These are phyloP conservation scores for Rafetus swinhoei DNA, from an alignment of 2,113 vertebrate species.

Conservation along the genomic window DNA sequence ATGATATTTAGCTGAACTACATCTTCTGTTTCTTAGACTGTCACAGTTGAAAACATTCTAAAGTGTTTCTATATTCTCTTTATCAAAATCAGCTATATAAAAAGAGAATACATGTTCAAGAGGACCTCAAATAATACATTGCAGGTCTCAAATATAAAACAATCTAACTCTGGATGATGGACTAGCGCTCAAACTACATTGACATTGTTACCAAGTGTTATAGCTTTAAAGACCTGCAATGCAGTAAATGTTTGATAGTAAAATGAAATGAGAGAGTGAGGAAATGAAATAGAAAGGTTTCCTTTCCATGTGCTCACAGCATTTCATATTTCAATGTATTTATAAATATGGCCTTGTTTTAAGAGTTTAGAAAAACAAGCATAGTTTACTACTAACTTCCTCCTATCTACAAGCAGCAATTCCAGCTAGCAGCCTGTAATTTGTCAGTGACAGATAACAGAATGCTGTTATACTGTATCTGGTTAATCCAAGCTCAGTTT, in stretches of 20 bases:
- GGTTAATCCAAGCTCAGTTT: slow-evolving; percentile 65
- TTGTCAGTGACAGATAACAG: slow-evolving; percentile 61
- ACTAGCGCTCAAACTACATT: neutral
- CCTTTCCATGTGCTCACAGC: slow-evolving; percentile 48
- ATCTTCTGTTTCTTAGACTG: slow-evolving; percentile 34
- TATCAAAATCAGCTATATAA: slow-evolving; percentile 60
- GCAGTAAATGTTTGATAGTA: slow-evolving; percentile 53
- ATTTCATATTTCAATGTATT: slow-evolving; percentile 67
- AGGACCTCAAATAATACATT: slow-evolving; percentile 47
- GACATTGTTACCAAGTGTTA: neutral
- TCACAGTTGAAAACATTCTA: slow-evolving; percentile 40
- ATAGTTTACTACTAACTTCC: slow-evolving; percentile 63
- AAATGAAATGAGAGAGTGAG: neutral
- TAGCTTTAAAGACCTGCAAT: slow-evolving; percentile 62
- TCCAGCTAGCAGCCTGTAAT: slow-evolving; percentile 67
- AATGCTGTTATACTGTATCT: slow-evolving; percentile 55
- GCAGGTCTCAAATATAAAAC: slow-evolving; percentile 27
- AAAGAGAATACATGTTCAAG: slow-evolving; percentile 59
- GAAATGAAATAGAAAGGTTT: slow-evolving; percentile 51
- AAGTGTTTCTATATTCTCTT: slow-evolving; percentile 46
- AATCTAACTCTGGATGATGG: neutral
- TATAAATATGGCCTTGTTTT: slow-evolving; percentile 66
- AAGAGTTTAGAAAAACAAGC: slow-evolving; percentile 63
- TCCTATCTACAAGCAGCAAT: slow-evolving; percentile 55
- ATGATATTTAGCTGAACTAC: neutral